Conservation (phyloP, 1,140 invertebrate species). For the Drosophila teissieri region DNA sequence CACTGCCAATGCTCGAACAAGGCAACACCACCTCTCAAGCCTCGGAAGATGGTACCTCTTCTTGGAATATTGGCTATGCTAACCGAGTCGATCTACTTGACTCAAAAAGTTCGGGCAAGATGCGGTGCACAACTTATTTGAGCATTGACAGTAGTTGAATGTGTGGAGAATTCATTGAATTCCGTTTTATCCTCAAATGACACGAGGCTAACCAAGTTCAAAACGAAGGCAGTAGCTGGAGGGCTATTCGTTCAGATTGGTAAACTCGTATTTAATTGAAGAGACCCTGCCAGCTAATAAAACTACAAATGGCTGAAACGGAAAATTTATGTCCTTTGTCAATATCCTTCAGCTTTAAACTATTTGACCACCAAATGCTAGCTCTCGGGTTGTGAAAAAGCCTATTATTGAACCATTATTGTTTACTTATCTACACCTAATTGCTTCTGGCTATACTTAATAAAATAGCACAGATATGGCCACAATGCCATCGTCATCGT, state of each 20-base stretch:
- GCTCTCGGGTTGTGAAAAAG: neutral
- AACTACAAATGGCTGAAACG: slow-evolving; percentile 8
- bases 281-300: slow-evolving; percentile 37
- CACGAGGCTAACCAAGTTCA: too few species aligned
- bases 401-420: slow-evolving; percentile 61
- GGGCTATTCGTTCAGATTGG: neutral
- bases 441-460: slow-evolving; percentile 84
- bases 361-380: slow-evolving; percentile 8
- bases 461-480: slow-evolving; percentile 70
- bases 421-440: slow-evolving; percentile 84
- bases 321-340: slow-evolving; percentile 25
- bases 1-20: slow-evolving; percentile 10
- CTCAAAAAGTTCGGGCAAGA: neutral
- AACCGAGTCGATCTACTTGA: neutral
- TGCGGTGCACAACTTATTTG: neutral
- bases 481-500: slow-evolving; percentile 59
- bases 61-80: neutral
- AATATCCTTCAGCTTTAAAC: slow-evolving; percentile 70
- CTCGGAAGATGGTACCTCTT: neutral
- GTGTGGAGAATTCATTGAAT: neutral
- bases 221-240: neutral
- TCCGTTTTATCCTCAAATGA: neutral
- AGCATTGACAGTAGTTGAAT: slow-evolving; percentile 10
- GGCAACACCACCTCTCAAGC: neutral
- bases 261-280: slow-evolving; percentile 61